Evolutionary conservation across 2,113 vertebrate genomes (phyloP), one percentile per base, ranked within the genome.

Genomic region (Phrynocephalus versicolor): DNA sequence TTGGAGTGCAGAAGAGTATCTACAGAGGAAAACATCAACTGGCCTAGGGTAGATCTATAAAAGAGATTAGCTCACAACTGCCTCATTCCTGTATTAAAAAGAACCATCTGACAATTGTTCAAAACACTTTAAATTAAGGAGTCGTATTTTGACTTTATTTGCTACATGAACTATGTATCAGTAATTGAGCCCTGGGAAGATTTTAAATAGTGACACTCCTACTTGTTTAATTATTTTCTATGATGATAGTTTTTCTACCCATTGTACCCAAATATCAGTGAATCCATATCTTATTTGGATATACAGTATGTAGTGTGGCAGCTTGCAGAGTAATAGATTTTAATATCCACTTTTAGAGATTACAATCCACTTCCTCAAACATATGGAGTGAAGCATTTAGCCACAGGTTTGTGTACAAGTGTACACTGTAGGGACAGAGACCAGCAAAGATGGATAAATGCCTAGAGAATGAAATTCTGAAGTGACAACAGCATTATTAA

Each of bases 21-120:
- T 27, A 35, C 55, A 81, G 41, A 51, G 77, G 88, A 89, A 58
- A 85, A 60, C 1, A 90, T 78, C 90, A 80, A 79, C 0, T 0
- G 85, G 84, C 71, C 84, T 0, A 39, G 16, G 57, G 9, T 16
- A 58, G 16, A 58, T 16, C 57, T 58, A 58, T 58, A 58, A 58
- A 13, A 58, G 16, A n/a, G n/a, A n/a, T n/a, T 58, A 58, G 57
- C 16, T 58, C 16, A 9, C 9, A 58, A 58, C 57, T 16, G 16
- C 87, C 81, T 90, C 89, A 72, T 8, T 30, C 18, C 84, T 82
- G 81, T 71, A 86, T 89, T 89, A 39, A n/a, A 72, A 82, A 72
- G 90, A 88, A 93, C 82, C 41, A 67, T 82, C 0, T 85, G 60
- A 57, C 84, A 76, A 58, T 87, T 67, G 62, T 33, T 87, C 12